phyloP scores from a whole-genome alignment of 2,113 vertebrate species.

The Meriones unguiculatus region DNA sequence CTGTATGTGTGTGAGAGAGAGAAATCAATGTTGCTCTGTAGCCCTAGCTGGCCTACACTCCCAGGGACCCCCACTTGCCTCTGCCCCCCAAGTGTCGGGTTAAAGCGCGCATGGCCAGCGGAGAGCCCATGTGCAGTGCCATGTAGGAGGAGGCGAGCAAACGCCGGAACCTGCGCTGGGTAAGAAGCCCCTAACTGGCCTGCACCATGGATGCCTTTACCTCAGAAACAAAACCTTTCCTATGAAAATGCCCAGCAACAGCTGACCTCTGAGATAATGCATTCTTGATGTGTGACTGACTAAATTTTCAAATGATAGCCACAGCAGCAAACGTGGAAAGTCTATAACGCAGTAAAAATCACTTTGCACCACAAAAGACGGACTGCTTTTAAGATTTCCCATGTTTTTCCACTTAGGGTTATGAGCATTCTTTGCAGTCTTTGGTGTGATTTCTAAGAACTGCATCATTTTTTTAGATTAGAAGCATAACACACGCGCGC shows the following conservation, averaged over 20 bases:
- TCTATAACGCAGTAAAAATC: constrained; percentile 31
- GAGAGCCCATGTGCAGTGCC: not conserved
- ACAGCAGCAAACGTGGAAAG: not conserved
- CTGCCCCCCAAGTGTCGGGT: not conserved
- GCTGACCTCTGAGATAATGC: not conserved
- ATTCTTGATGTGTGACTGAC: not conserved
- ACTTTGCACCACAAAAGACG: not conserved
- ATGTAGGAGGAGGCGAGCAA: not conserved
- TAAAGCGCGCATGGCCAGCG: not conserved
- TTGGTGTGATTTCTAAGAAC: constrained; percentile 36
- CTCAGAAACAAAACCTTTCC: not conserved
- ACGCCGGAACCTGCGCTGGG: not conserved
- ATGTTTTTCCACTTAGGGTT: not conserved
- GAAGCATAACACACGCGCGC: not conserved
- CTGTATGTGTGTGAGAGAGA: too few relatives aligned
- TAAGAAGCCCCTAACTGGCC: not conserved
- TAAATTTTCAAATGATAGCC: constrained; percentile 22
- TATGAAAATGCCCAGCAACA: not conserved
- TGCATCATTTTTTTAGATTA: constrained; percentile 20
- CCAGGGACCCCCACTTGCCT: not conserved
- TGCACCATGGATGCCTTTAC: not conserved
- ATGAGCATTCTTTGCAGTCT: not conserved
- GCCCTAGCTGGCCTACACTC: too few relatives aligned
- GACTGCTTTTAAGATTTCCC: constrained; percentile 34
- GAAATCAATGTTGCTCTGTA: too few relatives aligned